A percentile compares a stretch with the other conserved stretches of the same genome.
Conservation (phyloP, 2,888 invertebrate genomes). For the Hypselothyrea guttata region DNA sequence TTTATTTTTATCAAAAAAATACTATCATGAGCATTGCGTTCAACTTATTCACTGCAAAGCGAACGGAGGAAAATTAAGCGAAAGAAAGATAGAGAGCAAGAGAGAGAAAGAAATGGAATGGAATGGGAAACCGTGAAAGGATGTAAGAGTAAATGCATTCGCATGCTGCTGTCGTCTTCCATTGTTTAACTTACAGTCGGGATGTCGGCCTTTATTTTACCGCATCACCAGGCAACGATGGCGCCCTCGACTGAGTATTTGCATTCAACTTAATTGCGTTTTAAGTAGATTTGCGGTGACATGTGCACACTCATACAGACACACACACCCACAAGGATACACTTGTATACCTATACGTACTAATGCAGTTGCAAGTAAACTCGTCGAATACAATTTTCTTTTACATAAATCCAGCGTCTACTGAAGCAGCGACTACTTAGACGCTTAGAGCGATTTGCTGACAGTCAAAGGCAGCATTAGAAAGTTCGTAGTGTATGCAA, state of each 20-base stretch:
- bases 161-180: constrained; percentile 31
- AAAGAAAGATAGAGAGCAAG: too few relatives aligned
- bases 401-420: constrained; percentile 12
- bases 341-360: too few relatives aligned
- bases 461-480: neutral
- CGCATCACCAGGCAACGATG: constrained; percentile 35
- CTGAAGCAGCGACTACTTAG: constrained; percentile 11
- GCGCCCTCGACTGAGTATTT: constrained; percentile 52
- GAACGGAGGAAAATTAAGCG: too few relatives aligned
- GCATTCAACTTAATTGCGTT: constrained; percentile 78
- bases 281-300: constrained; percentile 76
- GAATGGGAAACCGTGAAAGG: neutral
- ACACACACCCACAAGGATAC: constrained; percentile 1
- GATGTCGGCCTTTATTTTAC: constrained; percentile 37
- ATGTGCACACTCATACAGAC: constrained; percentile 32
- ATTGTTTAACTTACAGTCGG: constrained; percentile 59
- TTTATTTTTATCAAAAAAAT: constrained; percentile 18
- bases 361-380: neutral
- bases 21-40: constrained; percentile 38
- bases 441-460: neutral
- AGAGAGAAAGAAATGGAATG: neutral
- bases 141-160: constrained; percentile 10
- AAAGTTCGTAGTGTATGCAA: too few relatives aligned
- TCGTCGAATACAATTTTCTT: constrained; percentile 20
- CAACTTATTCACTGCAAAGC: constrained; percentile 18